These are phyloP conservation scores for Pammene aurita DNA, from an alignment of 2,888 invertebrate species.

Conservation along the genomic window DNA sequence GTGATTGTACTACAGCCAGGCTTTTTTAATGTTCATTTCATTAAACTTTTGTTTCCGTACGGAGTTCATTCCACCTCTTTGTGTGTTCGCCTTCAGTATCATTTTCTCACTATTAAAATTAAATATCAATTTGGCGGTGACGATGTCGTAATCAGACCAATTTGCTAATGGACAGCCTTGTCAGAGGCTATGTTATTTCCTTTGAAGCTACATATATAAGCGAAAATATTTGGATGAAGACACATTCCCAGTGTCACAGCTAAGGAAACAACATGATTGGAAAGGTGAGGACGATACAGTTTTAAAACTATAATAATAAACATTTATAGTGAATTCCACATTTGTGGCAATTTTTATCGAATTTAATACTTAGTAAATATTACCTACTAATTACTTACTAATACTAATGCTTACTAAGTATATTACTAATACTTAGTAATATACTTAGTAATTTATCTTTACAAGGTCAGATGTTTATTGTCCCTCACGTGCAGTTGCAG, in stretches of 20 bases:
- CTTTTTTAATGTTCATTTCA: constrained; percentile 17
- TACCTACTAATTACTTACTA: too few relatives aligned
- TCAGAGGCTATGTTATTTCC: constrained; percentile 65
- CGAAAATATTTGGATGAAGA: constrained; percentile 53
- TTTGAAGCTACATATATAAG: constrained; percentile 65
- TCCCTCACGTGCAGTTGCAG: too few relatives aligned
- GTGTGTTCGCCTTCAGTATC: constrained; percentile 44
- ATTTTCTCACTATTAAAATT: constrained; percentile 49
- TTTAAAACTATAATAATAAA: neutral
- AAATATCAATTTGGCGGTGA: constrained; percentile 50
- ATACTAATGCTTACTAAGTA: too few relatives aligned
- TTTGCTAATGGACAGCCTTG: constrained; percentile 60
- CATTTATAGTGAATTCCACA: neutral
- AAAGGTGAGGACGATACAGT: constrained; percentile 23
- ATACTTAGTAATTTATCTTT: too few relatives aligned
- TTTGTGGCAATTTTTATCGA: too few relatives aligned
- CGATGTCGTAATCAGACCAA: constrained; percentile 46
- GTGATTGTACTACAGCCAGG: neutral
- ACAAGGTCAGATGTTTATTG: too few relatives aligned
- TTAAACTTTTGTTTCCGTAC: constrained; percentile 37
- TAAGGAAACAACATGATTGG: constrained; percentile 44
- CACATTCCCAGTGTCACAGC: constrained; percentile 56
- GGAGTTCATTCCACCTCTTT: constrained; percentile 39
- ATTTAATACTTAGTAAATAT: too few relatives aligned
- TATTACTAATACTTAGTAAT: too few relatives aligned